Conservation (phyloP, 2,797 vertebrate genomes). For the Onychomys leucogaster region DNA sequence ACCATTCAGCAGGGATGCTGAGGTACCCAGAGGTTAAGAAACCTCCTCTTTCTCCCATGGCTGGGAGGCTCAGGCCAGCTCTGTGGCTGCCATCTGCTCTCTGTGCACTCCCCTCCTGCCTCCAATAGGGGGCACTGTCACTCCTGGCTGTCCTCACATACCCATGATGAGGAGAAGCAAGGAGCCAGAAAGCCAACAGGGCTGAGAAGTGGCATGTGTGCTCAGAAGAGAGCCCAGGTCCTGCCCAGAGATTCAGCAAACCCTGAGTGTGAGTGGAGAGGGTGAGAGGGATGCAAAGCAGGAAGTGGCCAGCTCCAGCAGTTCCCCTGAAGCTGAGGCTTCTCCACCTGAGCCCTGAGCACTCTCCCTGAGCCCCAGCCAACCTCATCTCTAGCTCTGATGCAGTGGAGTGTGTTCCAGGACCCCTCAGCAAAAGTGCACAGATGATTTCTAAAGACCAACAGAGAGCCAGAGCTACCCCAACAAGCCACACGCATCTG, state of each 20-base stretch:
- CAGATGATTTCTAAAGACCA: not conserved
- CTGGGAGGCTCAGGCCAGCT: not conserved
- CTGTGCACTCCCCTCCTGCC: not conserved
- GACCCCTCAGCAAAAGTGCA: not conserved
- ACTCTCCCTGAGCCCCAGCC: not conserved
- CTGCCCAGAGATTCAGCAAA: conserved; percentile 13
- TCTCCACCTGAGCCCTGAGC: not conserved
- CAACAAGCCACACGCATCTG: too few species aligned
- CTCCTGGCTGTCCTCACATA: not conserved
- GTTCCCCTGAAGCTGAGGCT: not conserved
- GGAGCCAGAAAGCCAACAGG: too few species aligned
- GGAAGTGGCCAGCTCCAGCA: not conserved
- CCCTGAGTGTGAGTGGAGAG: not conserved
- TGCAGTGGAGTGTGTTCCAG: not conserved
- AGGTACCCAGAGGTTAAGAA: not conserved
- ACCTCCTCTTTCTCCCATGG: not conserved
- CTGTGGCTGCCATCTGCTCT: not conserved
- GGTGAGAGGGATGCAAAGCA: not conserved
- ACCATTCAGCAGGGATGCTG: not conserved
- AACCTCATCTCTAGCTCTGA: not conserved
- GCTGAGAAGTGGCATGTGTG: not conserved
- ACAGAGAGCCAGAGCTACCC: not conserved
- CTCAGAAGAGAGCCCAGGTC: not conserved
- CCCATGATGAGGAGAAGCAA: not conserved
- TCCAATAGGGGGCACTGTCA: not conserved